These are phyloP conservation scores for Lutraria rhynchaena DNA, from an alignment of 1,140 invertebrate genomes.

Conservation along the genomic window DNA sequence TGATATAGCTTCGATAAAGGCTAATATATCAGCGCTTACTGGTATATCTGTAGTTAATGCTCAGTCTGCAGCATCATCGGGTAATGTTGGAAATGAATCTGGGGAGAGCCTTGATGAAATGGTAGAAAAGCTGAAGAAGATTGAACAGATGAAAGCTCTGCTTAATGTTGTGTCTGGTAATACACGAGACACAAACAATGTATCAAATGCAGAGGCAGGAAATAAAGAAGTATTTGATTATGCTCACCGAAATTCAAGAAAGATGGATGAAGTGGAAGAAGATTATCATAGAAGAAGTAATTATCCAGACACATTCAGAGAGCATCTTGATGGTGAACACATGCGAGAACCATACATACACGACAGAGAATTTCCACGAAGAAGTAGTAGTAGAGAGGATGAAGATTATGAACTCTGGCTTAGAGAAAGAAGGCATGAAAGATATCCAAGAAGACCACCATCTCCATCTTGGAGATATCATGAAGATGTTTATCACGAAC, in stretches of 20 bases:
- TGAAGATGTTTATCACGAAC: too few relatives aligned
- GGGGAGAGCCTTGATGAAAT: neutral
- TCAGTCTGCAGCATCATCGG: neutral
- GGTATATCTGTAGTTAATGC: neutral
- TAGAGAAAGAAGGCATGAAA: neutral
- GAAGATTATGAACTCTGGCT: conserved; percentile 1
- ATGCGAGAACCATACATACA: too few relatives aligned
- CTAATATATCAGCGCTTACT: conserved; percentile 15
- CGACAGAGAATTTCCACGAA: neutral
- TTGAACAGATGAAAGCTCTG: conserved; percentile 6
- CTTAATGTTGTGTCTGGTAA: neutral
- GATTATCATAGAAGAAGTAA: neutral
- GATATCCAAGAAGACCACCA: neutral
- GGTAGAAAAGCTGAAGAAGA: conserved; percentile 4
- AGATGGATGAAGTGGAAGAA: neutral
- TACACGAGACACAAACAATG: too few relatives aligned
- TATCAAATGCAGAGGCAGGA: neutral
- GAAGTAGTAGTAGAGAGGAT: neutral
- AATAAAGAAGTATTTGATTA: neutral
- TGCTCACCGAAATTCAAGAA: neutral
- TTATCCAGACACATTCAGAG: neutral
- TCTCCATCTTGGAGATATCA: neutral
- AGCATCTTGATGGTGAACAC: too few relatives aligned
- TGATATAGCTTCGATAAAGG: conserved; percentile 16
- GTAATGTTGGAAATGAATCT: neutral